A percentile compares a stretch with the other conserved stretches of the same genome.
phyloP scores from a whole-genome alignment of 2,113 vertebrate genomes.

The Sarotherodon lohbergeri region DNA sequence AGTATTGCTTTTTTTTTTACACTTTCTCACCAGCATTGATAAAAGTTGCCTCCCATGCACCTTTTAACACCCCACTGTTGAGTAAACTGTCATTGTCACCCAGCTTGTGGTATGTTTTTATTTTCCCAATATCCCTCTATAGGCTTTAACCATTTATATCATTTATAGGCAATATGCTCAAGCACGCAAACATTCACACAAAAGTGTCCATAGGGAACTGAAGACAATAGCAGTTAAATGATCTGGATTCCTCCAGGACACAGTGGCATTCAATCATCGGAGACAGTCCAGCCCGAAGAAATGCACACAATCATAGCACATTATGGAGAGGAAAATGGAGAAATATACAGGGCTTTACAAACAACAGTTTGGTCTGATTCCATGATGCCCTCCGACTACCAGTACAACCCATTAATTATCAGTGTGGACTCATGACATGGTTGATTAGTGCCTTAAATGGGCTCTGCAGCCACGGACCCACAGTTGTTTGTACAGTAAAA shows the following conservation, averaged over 20 bases:
- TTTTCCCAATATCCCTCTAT: conserved; percentile 21
- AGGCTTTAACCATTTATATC: conserved; percentile 38
- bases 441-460: conserved; percentile 58
- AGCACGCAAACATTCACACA: conserved; percentile 6
- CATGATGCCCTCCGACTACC: neutral
- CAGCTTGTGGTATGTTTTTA: conserved; percentile 27
- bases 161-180: conserved; percentile 30
- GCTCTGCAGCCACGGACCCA: neutral
- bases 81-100: conserved; percentile 36
- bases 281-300: conserved; percentile 51
- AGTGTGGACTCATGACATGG: conserved; percentile 43
- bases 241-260: conserved; percentile 58
- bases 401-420: conserved; percentile 36
- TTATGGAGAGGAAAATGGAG: conserved; percentile 40
- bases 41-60: neutral
- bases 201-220: conserved; percentile 18
- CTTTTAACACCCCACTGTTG: conserved; percentile 18
- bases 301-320: conserved; percentile 36
- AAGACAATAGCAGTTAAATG: conserved; percentile 60
- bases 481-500: conserved; percentile 27
- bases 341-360: conserved; percentile 21
- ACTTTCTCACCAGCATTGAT: neutral
- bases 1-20: neutral
- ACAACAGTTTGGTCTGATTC: neutral
- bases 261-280: conserved; percentile 59